Conservation (phyloP, 1,140 invertebrate species). For the Lamellibrachia luymesi region DNA sequence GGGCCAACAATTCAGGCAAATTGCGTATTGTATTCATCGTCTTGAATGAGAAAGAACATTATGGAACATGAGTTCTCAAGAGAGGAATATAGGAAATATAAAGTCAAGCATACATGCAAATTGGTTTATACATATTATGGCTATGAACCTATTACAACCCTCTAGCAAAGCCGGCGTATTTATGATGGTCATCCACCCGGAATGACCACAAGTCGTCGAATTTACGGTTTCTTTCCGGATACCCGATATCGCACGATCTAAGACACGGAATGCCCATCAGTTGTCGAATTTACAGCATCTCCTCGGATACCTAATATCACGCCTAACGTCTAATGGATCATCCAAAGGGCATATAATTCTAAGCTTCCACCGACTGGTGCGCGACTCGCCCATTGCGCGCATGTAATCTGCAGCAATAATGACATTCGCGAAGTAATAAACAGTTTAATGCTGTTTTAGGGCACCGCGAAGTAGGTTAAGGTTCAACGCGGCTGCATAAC, state of each 20-base stretch:
- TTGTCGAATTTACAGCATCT: not conserved
- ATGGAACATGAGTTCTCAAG: not conserved
- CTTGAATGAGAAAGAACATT: not conserved
- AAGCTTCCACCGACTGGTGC: not conserved
- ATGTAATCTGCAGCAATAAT: not conserved
- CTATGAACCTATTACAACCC: not conserved
- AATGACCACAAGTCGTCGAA: not conserved
- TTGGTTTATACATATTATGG: too few relatives aligned
- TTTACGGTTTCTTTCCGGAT: not conserved
- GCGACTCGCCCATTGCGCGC: too few relatives aligned
- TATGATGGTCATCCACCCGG: not conserved
- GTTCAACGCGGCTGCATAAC: not conserved
- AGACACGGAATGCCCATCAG: too few relatives aligned
- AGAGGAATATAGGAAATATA: not conserved
- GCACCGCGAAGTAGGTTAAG: not conserved
- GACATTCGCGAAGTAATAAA: not conserved
- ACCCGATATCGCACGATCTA: not conserved
- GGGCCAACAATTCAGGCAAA: too few relatives aligned
- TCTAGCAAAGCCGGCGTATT: not conserved
- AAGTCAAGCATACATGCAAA: too few relatives aligned
- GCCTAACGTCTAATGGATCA: not conserved
- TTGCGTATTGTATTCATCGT: too few relatives aligned
- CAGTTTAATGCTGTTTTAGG: not conserved
- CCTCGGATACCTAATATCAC: not conserved
- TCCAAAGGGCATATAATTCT: not conserved